phyloP scores from a whole-genome alignment of 53 echinoderm and acorn worm genomes.

The Patiria pectinifera region DNA sequence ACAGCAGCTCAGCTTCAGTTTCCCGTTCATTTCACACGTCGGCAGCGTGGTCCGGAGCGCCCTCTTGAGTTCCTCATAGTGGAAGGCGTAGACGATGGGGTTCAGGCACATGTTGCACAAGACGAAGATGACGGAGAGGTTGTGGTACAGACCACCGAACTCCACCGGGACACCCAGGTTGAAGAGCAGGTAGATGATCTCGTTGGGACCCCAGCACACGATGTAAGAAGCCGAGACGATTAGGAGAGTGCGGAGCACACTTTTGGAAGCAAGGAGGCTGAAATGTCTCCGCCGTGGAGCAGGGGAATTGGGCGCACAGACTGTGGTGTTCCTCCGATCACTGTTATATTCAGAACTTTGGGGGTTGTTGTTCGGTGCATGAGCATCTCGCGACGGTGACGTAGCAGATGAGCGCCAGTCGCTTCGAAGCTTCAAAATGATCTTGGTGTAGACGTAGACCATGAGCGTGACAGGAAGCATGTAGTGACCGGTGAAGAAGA shows the following conservation, averaged over 20 bases:
- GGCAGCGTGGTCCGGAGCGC: constrained; percentile 30
- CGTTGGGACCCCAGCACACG: constrained; percentile 91
- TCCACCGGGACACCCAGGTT: constrained; percentile 73
- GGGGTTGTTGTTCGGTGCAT: not conserved
- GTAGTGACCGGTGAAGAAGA: constrained; percentile 85
- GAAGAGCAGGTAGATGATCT: constrained; percentile 71
- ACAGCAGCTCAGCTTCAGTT: not conserved
- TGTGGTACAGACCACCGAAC: constrained; percentile 67
- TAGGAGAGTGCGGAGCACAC: constrained; percentile 75
- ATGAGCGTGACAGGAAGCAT: constrained; percentile 79
- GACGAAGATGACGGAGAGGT: constrained; percentile 73
- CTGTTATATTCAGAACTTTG: not conserved
- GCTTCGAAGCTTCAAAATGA: constrained; percentile 45
- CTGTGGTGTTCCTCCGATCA: not conserved
- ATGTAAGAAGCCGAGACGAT: constrained; percentile 81
- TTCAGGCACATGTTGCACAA: constrained; percentile 88
- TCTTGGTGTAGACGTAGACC: constrained; percentile 85
- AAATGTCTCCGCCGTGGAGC: constrained; percentile 31
- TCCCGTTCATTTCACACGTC: not conserved
- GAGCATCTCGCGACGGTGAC: not conserved
- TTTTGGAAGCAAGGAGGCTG: constrained; percentile 72
- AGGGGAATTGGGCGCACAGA: not conserved
- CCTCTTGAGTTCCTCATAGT: constrained; percentile 75
- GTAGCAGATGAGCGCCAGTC: constrained; percentile 40
- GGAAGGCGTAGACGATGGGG: constrained; percentile 84